These are phyloP conservation scores for Troides aeacus DNA, from an alignment of 2,888 invertebrate genomes.

Conservation along the genomic window DNA sequence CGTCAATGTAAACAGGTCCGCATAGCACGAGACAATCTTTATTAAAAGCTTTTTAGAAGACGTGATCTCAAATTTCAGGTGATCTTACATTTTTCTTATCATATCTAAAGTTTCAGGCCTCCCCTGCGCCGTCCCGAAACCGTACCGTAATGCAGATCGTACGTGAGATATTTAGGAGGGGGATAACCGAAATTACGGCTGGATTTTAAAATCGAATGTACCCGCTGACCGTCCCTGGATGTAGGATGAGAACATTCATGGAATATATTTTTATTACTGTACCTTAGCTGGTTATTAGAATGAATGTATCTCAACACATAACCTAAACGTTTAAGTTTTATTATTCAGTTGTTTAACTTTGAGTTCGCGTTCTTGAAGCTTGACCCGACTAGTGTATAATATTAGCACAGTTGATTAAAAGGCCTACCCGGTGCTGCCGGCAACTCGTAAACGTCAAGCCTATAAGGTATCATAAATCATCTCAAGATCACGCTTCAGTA, in stretches of 20 bases:
- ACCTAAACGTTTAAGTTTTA: too few relatives aligned
- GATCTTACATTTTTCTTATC: slow-evolving; percentile 52
- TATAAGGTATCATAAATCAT: slow-evolving; percentile 78
- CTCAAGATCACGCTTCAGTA: slow-evolving; percentile 74
- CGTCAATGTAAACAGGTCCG: background rate
- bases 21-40: background rate
- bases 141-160: slow-evolving; percentile 66
- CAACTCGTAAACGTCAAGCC: slow-evolving; percentile 77
- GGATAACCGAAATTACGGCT: slow-evolving; percentile 60
- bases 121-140: slow-evolving; percentile 52
- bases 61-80: slow-evolving; percentile 33
- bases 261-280: background rate
- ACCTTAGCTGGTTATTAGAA: background rate
- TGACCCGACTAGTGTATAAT: slow-evolving; percentile 55
- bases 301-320: too few relatives aligned
- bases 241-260: background rate
- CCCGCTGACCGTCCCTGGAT: slow-evolving; percentile 42
- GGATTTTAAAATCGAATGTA: slow-evolving; percentile 57
- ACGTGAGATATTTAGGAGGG: slow-evolving; percentile 67
- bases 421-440: slow-evolving; percentile 69
- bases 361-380: background rate
- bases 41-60: slow-evolving; percentile 1
- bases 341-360: background rate
- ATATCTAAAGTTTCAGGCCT: slow-evolving; percentile 51
- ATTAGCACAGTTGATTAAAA: slow-evolving; percentile 80